These are phyloP conservation scores for Salvelinus namaycush DNA, from an alignment of 2,113 vertebrate genomes.

Conservation along the genomic window DNA sequence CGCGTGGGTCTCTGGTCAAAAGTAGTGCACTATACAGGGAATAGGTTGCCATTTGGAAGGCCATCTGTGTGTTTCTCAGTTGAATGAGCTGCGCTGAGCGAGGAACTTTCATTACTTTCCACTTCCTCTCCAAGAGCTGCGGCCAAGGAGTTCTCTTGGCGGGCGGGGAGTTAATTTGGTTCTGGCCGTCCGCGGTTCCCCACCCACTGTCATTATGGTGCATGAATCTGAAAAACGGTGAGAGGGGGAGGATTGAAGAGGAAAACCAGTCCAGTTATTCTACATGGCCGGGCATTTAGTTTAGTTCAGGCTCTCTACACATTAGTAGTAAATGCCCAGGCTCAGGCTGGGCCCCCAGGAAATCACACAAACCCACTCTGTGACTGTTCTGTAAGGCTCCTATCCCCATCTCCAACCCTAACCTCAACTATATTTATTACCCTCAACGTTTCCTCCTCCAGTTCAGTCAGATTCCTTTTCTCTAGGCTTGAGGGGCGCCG, in stretches of 20 bases:
- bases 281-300: slow-evolving; percentile 82
- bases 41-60: slow-evolving; percentile 2
- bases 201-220: slow-evolving; percentile 92
- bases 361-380: no score
- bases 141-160: slow-evolving; percentile 87
- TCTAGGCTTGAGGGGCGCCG: neutral
- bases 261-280: slow-evolving; percentile 80
- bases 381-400: no score
- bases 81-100: slow-evolving; percentile 55
- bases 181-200: slow-evolving; percentile 87
- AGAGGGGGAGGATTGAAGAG: slow-evolving; percentile 44
- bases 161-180: slow-evolving; percentile 79
- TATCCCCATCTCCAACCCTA: neutral
- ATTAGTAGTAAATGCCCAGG: no score
- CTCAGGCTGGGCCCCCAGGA: no score
- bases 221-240: slow-evolving; percentile 81
- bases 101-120: slow-evolving; percentile 80
- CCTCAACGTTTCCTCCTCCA: neutral
- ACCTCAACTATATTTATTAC: neutral
- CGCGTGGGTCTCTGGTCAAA: no score
- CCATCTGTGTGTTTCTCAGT: slow-evolving; percentile 32
- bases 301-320: slow-evolving; percentile 83
- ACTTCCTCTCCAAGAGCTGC: slow-evolving; percentile 77
- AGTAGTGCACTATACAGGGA: slow-evolving; percentile 8
- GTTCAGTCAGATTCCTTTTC: neutral